A percentile compares a stretch with the other conserved stretches of the same genome.
Evolutionary conservation across 2,113 vertebrate species (phyloP).

Genomic region (Marcusenius ussheri): DNA sequence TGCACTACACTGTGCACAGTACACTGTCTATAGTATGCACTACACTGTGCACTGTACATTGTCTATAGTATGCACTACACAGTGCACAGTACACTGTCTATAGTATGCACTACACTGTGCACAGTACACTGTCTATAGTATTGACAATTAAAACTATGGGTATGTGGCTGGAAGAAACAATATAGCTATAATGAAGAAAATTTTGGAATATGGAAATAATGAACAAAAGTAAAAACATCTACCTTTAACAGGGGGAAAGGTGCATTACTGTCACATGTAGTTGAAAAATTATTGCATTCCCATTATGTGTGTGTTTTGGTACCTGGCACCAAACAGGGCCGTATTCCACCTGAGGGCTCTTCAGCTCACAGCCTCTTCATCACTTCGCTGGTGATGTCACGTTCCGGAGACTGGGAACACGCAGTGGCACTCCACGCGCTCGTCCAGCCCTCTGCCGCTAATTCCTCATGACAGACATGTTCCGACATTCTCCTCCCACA

Average conservation of each 20-base stretch:
- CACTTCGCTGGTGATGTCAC: not conserved
- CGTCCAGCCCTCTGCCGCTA: slow-evolving; percentile 39
- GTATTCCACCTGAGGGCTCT: slow-evolving; percentile 50
- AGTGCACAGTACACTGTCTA: no score
- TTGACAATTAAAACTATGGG: not conserved
- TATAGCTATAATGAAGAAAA: not conserved
- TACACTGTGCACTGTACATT: no score
- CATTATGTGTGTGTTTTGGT: slow-evolving; percentile 42
- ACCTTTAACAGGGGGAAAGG: not conserved
- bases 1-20: no score
- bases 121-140: not conserved
- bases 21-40: no score
- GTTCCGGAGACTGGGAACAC: slow-evolving; percentile 37
- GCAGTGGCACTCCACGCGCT: slow-evolving; percentile 19
- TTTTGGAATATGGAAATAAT: not conserved
- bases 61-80: no score
- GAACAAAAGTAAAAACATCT: not conserved
- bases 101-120: no score
- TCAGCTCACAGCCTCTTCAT: not conserved
- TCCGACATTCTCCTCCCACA: slow-evolving; percentile 60
- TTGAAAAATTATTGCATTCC: not conserved
- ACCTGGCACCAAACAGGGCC: slow-evolving; percentile 51
- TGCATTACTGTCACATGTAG: not conserved
- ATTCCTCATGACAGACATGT: slow-evolving; percentile 68
- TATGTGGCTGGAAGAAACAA: not conserved